Conservation (phyloP, 2,888 invertebrate genomes). For the Lapara coniferarum region DNA sequence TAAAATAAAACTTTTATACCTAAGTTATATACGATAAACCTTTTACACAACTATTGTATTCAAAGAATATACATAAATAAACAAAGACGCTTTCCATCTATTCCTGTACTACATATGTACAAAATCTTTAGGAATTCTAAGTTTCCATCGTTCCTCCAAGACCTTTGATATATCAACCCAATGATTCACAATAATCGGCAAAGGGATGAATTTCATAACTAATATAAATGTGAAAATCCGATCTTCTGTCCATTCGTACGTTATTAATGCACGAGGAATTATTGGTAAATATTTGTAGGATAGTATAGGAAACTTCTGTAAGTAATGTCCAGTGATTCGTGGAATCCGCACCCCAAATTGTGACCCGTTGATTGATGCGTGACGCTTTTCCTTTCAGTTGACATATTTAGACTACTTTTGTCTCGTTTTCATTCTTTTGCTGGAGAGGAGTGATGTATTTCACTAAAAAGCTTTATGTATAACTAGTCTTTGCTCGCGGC, state of each 20-base stretch:
- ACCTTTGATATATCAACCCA: slow-evolving; percentile 42
- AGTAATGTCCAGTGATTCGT: no score
- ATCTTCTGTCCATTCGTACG: slow-evolving; percentile 1
- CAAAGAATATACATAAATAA: no score
- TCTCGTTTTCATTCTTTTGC: not conserved
- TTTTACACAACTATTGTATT: no score
- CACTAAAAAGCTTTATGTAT: not conserved
- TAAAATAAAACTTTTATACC: no score
- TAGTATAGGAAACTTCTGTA: not conserved
- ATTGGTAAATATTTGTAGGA: not conserved
- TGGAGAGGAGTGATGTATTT: not conserved
- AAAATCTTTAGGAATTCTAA: not conserved
- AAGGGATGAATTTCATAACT: slow-evolving; percentile 31
- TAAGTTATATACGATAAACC: no score
- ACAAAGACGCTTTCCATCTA: no score
- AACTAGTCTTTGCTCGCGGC: no score
- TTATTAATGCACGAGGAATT: slow-evolving; percentile 13
- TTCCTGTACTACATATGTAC: no score
- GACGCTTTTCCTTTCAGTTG: no score
- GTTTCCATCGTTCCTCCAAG: slow-evolving; percentile 24
- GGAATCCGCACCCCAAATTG: no score
- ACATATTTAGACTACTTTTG: no score
- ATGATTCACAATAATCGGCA: slow-evolving; percentile 36
- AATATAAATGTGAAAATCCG: slow-evolving; percentile 1
- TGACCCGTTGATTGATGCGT: no score